Evolutionary conservation across 1,140 invertebrate genomes (phyloP), one percentile per base, ranked within the genome.

Genomic region (Aricia agestis): DNA sequence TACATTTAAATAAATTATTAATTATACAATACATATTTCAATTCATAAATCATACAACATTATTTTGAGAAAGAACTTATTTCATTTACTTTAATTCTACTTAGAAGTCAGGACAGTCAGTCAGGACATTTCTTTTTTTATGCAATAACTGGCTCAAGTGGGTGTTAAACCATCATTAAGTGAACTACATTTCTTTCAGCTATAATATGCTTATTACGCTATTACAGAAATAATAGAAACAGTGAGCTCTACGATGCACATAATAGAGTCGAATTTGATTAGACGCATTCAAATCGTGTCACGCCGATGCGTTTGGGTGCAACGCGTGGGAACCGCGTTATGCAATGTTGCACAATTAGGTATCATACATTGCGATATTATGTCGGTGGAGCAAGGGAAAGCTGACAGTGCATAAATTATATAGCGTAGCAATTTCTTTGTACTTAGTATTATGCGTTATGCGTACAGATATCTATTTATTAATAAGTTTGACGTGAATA

Each of bases 281-380:
- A 42, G 15, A 13, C 31, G 41, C 31, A 15, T 0, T 31, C 13
- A 17, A 19, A 36, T 63, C 59, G 59, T 76, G 75, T 72, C 70
- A 74, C 74, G 71, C 68, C 72, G 70, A 74, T 76, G 77, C 77
- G 74, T 76, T 78, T 78, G 18, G 59, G 59, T 63, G 74, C 72
- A 78, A 69, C 58, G 65, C 77, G 77, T 78, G 77, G 77, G 77
- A 78, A 78, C 71, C 42, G 31, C 67, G 74, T 72, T 73, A 78
- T 78, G 74, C 69, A 68, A 69, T 68, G 74, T 78, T 76, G 73
- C 73, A 73, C 69, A 76, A 78, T 76, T 71, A 72, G 71, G 69
- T 75, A 61, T 71, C 61, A 42, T 71, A 25, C 42, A 41, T 70
- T 69, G 57, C 68, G 68, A 63, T 45, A 65, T 70, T 52, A 52